phyloP scores from a whole-genome alignment of 2,888 invertebrate species.

The Drosophila paranaensis region DNA sequence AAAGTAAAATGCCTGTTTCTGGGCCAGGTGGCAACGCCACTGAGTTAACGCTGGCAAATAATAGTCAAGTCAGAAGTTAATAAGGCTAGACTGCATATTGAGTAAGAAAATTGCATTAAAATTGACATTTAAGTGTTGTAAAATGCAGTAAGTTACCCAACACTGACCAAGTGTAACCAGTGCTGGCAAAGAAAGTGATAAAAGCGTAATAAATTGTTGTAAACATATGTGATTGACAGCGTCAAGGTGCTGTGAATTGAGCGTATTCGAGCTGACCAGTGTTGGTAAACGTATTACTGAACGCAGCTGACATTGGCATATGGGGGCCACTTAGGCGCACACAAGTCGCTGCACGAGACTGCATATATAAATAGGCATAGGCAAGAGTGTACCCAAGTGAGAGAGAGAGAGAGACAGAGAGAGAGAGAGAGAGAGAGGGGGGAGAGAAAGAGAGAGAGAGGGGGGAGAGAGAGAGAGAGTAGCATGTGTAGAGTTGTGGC shows the following conservation, averaged over 20 bases:
- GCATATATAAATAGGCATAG: slow-evolving; percentile 24
- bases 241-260: not conserved
- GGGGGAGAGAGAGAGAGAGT: not conserved
- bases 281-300: slow-evolving; percentile 12
- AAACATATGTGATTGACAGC: not conserved
- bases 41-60: too few relatives aligned
- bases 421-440: not conserved
- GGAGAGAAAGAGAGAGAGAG: not conserved
- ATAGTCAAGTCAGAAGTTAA: too few relatives aligned
- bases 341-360: slow-evolving; percentile 35
- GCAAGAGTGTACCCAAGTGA: not conserved
- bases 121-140: not conserved
- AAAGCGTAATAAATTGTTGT: not conserved
- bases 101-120: not conserved
- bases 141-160: not conserved
- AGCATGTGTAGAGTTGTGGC: slow-evolving; percentile 12
- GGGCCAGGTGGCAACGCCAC: too few relatives aligned
- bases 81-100: too few relatives aligned
- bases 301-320: slow-evolving; percentile 39
- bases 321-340: slow-evolving; percentile 42
- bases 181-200: not conserved
- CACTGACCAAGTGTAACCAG: not conserved
- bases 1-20: not conserved
- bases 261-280: slow-evolving; percentile 21
- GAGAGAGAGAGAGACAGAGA: not conserved